These are phyloP conservation scores for Drosophila yakuba DNA, from an alignment of 1,140 invertebrate genomes.

Conservation along the genomic window DNA sequence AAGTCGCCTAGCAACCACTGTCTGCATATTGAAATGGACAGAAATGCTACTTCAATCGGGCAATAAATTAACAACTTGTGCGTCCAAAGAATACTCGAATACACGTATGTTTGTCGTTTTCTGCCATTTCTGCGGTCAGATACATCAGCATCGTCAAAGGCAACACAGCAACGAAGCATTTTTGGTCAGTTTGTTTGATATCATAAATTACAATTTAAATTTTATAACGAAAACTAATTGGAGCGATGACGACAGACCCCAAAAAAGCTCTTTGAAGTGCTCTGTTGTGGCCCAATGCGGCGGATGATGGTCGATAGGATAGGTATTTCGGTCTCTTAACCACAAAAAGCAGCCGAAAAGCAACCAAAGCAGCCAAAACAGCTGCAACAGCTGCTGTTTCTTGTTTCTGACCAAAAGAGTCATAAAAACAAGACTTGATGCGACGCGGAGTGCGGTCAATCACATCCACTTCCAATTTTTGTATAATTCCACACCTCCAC, in stretches of 20 bases:
- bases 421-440: slow-evolving; percentile 44
- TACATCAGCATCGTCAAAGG: background rate
- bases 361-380: background rate
- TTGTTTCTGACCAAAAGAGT: slow-evolving; percentile 29
- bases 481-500: slow-evolving; percentile 33
- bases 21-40: slow-evolving; percentile 1
- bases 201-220: slow-evolving; percentile 57
- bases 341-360: background rate
- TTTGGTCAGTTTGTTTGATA: slow-evolving; percentile 28
- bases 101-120: background rate
- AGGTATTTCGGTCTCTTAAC: slow-evolving; percentile 19
- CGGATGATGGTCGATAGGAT: slow-evolving; percentile 11
- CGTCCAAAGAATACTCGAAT: slow-evolving; percentile 1
- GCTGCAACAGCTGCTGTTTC: slow-evolving; percentile 27
- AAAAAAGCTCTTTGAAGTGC: slow-evolving; percentile 53
- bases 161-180: slow-evolving; percentile 2
- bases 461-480: slow-evolving; percentile 5
- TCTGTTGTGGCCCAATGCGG: slow-evolving; percentile 7
- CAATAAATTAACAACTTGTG: slow-evolving; percentile 12
- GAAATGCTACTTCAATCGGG: background rate
- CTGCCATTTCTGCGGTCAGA: slow-evolving; percentile 38
- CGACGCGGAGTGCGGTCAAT: slow-evolving; percentile 17
- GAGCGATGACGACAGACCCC: slow-evolving; percentile 38
- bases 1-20: background rate
- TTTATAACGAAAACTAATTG: slow-evolving; percentile 58